These are phyloP conservation scores for Agapornis canus DNA, from an alignment of 2,797 vertebrate genomes.

Conservation along the genomic window DNA sequence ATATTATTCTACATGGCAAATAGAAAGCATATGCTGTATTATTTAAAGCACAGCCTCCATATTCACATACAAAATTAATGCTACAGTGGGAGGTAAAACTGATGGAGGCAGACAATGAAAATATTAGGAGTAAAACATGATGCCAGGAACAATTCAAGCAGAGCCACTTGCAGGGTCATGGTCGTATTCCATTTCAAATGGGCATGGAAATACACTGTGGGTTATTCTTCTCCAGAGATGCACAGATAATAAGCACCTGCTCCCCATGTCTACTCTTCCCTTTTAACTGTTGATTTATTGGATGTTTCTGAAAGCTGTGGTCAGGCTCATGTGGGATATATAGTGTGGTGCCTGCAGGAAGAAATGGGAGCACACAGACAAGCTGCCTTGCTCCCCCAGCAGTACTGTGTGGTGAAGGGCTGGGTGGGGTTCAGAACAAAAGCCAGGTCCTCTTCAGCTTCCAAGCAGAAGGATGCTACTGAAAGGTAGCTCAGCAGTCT, in stretches of 20 bases:
- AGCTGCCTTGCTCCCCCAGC: neutral
- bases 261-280: slow-evolving; percentile 66
- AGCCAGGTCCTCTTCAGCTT: neutral
- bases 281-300: slow-evolving; percentile 73
- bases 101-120: slow-evolving; percentile 66
- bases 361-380: neutral
- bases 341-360: slow-evolving; percentile 24
- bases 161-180: slow-evolving; percentile 60
- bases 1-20: slow-evolving; percentile 74
- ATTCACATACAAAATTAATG: slow-evolving; percentile 73
- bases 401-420: neutral
- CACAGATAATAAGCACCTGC: slow-evolving; percentile 72
- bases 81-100: slow-evolving; percentile 66
- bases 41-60: slow-evolving; percentile 70
- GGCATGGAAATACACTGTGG: slow-evolving; percentile 60
- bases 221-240: slow-evolving; percentile 71
- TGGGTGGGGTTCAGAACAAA: neutral
- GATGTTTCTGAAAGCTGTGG: slow-evolving; percentile 57
- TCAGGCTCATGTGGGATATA: slow-evolving; percentile 20
- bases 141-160: slow-evolving; percentile 55
- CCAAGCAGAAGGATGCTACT: neutral
- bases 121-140: slow-evolving; percentile 57
- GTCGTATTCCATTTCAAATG: slow-evolving; percentile 65
- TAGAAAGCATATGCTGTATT: slow-evolving; percentile 77
- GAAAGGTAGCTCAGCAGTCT: neutral